Base-by-base conservation (phyloP, 2,113 vertebrate genomes). In the Mugil cephalus region DNA sequence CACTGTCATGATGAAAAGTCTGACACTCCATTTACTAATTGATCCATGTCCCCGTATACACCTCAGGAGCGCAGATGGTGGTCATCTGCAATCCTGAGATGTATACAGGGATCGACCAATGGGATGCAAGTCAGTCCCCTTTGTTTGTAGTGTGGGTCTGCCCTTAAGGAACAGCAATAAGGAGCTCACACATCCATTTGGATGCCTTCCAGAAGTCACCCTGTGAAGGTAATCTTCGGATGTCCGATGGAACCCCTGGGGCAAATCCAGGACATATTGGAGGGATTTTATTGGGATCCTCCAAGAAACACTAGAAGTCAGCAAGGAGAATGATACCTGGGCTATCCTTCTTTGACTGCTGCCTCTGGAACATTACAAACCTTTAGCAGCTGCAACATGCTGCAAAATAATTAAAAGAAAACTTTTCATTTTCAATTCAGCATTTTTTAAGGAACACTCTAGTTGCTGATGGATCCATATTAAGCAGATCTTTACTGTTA, bases 381-480 rank as follows among this genome's bases (percentile, higher is more conserved):
- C 24, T 30, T 30, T 30, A 30, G 24, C 24, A 30, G 24, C 24
- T 30, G 34, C 14, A 14, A 14, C 15, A n/a, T 24, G 1, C 6
- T n/a, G 9, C 10, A 35, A 30, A 30, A 30, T 30, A 30, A 30
- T 30, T 30, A 30, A 30, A 30, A 30, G 24, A 30, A 3, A 3
- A 21, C 19, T 50, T 50, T 50, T 50, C 46, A 54, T 54, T 69
- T 64, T 45, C 53, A 65, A 21, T 30, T 80, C 73, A 71, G 66
- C 43, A 48, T 84, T 82, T 77, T 54, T 19, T 43, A 70, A 13
- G 35, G 80, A 80, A 68, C 38, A 39, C 43, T 19, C 64, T 6
- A 18, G 11, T 18, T 67, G 86, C 86, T 59, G 76, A 87, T 84
- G 79, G 51, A 46, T 88, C 42, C 56, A 68, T 75, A 87, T 86